Evolutionary conservation across 30 jellyfish, hydroid and myxozoan species (phyloP), one percentile per base, ranked within the genome.

Genomic region (Mastigias papua): DNA sequence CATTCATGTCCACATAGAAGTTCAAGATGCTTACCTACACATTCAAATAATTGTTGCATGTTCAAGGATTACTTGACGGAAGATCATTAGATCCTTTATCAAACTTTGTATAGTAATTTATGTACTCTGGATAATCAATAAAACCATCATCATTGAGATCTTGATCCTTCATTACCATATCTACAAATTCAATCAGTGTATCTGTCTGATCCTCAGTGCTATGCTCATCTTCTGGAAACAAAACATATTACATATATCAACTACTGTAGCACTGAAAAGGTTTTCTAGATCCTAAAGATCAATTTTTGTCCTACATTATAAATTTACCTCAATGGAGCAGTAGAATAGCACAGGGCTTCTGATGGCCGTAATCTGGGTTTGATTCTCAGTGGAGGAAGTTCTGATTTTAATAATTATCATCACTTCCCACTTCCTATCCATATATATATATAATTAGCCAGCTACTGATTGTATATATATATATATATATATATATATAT

Each of bases 91-190:
- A 66, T n/a, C 72, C 93, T 61, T 85, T 85, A n/a, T 93, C 98
- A 78, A 86, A 94, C 78, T 89, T 89, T 6, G 97, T 89, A 75
- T 94, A 94, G 73, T 94, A 94, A 73, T 88, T 88, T 48, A 94
- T 86, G 77, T 94, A 94, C 71, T 94, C 99, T 89, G 99, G 97
- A 60, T 94, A 94, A 89, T 94, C 99, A 72, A 94, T 89, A 50
- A 70, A 94, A 3, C 99, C 99, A 86, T 94, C 99, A 60, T 94
- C 92, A 82, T 94, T 89, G 25, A 80, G 88, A 86, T 94, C 99
- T 89, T 94, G 99, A 60, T 94, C 99, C 78, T 90, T 94, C 90
- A 94, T 82, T 2, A 94, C 94, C 99, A 94, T 94, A 71, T 94
- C 99, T 64, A 94, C 99, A 73, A 94, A 94, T 49, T 94, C 99